These are phyloP conservation scores for Tinea semifulvella DNA, from an alignment of 2,888 invertebrate genomes.

Conservation along the genomic window DNA sequence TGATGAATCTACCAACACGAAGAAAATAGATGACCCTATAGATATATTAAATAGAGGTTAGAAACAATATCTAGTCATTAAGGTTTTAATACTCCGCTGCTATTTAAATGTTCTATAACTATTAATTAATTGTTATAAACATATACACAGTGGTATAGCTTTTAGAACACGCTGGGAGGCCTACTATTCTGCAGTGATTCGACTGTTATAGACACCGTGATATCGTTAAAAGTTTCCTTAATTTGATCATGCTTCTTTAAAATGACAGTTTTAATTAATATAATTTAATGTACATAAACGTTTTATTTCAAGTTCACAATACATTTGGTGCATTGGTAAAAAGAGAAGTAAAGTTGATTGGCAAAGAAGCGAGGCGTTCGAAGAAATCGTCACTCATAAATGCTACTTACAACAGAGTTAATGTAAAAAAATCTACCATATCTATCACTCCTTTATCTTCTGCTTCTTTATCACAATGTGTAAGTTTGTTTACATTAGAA, in stretches of 20 bases:
- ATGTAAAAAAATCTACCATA: slow-evolving; percentile 26
- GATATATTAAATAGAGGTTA: slow-evolving; percentile 45
- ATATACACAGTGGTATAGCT: too few relatives aligned
- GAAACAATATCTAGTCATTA: too few relatives aligned
- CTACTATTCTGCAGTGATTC: too few relatives aligned
- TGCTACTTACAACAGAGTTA: slow-evolving; percentile 33
- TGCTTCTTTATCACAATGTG: slow-evolving; percentile 27
- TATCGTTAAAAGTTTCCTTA: too few relatives aligned
- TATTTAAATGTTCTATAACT: too few relatives aligned
- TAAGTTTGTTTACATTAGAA: slow-evolving; percentile 23
- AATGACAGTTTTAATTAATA: not conserved
- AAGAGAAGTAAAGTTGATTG: slow-evolving; percentile 39
- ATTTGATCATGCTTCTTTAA: too few relatives aligned
- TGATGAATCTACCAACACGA: not conserved
- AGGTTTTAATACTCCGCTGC: too few relatives aligned
- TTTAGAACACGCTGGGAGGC: too few relatives aligned
- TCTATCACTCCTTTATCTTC: slow-evolving; percentile 30
- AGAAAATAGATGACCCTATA: slow-evolving; percentile 49
- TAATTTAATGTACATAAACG: not conserved
- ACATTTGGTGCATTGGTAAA: slow-evolving; percentile 44
- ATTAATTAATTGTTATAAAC: too few relatives aligned
- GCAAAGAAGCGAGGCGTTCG: slow-evolving; percentile 22
- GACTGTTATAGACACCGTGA: too few relatives aligned
- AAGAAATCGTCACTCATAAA: slow-evolving; percentile 30
- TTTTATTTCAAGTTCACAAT: slow-evolving; percentile 37